Evolutionary conservation across 2,113 vertebrate genomes (phyloP).

Genomic region (Spermophilus dauricus): DNA sequence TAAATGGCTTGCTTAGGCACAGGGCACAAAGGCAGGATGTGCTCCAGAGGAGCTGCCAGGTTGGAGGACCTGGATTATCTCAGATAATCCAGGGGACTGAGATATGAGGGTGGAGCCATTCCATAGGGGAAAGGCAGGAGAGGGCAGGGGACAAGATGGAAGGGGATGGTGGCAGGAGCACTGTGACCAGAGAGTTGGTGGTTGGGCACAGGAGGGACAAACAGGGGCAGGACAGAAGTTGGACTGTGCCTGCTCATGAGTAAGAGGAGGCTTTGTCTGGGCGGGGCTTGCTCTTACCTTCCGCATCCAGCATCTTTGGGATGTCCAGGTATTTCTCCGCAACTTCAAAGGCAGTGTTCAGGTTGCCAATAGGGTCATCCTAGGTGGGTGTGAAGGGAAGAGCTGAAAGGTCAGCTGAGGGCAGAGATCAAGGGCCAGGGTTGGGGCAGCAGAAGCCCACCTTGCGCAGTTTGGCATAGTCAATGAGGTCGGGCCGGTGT

Average conservation of each 20-base stretch:
- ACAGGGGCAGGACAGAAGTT: too few relatives aligned
- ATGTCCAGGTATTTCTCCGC: conserved; percentile 96
- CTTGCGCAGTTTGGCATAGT: conserved; percentile 96
- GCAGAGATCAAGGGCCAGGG: not conserved
- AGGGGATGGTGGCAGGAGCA: not conserved
- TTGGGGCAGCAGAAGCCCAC: conserved; percentile 75
- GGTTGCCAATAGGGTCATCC: conserved; percentile 95
- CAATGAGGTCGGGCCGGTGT: conserved; percentile 96
- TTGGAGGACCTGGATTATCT: not conserved
- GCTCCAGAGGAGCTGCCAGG: not conserved
- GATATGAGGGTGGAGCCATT: not conserved
- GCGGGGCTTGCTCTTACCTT: conserved; percentile 87
- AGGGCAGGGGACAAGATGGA: not conserved
- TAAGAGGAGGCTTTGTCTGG: fast-evolving
- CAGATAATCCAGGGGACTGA: not conserved
- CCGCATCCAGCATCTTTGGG: conserved; percentile 96
- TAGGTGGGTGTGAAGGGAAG: conserved; percentile 64
- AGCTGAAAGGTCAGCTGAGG: not conserved
- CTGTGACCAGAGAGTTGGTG: not conserved
- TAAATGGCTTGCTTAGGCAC: not conserved
- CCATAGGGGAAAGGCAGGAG: not conserved
- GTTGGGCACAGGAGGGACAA: not conserved
- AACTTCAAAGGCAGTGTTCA: conserved; percentile 96
- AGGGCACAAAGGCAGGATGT: not conserved
- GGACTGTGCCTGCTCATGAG: fast-evolving